Percentiles rank a stretch among this genome's conserved stretches.
Evolutionary conservation across 2,113 vertebrate species (phyloP).

Genomic region (Taurulus bubalis): DNA sequence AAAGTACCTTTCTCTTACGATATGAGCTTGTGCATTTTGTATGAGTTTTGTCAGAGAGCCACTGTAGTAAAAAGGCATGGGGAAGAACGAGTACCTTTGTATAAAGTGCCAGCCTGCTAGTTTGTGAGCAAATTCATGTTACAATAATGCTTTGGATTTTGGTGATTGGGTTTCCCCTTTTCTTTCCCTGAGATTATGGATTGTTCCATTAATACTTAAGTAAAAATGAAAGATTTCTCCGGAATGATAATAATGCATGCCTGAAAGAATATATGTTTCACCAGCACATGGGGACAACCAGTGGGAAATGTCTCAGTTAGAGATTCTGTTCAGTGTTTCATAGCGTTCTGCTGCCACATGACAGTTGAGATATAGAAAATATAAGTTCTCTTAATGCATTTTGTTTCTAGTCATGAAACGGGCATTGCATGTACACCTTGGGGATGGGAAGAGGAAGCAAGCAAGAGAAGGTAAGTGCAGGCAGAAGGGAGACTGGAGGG

Average conservation of each 20-base stretch:
- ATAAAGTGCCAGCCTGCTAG: neutral
- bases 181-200: neutral
- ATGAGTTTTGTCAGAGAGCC: neutral
- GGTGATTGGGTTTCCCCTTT: neutral
- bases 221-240: slow-evolving; percentile 15
- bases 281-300: slow-evolving; percentile 18
- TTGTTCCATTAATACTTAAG: slow-evolving; percentile 5
- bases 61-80: neutral
- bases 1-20: neutral
- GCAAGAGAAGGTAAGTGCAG: slow-evolving; percentile 42
- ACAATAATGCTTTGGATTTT: slow-evolving; percentile 10
- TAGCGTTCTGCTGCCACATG: slow-evolving; percentile 69
- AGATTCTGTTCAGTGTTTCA: slow-evolving; percentile 76
- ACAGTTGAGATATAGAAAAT: slow-evolving; percentile 82
- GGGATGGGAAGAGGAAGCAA: slow-evolving; percentile 50
- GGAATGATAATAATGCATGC: slow-evolving; percentile 41
- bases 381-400: slow-evolving; percentile 82
- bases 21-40: neutral
- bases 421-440: slow-evolving; percentile 83
- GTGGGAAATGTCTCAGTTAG: slow-evolving; percentile 43
- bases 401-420: slow-evolving; percentile 85
- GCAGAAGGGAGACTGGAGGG: slow-evolving; percentile 23
- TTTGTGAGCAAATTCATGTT: neutral
- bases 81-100: neutral
- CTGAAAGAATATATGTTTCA: slow-evolving; percentile 61